Evolutionary conservation across 1,140 invertebrate species (phyloP).

Genomic region (Oedothorax gibbosus): DNA sequence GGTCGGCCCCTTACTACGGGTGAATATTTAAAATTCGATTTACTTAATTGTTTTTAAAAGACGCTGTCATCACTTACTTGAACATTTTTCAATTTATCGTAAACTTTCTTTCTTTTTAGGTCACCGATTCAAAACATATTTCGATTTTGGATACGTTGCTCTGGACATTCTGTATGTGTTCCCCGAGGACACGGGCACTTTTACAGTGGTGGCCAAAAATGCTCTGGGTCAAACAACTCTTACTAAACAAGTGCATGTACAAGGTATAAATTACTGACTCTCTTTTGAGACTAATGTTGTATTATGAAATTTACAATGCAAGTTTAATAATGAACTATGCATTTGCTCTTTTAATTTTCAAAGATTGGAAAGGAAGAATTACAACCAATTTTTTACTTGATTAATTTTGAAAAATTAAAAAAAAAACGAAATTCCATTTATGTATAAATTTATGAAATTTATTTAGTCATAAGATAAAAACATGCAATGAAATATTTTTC

Average conservation of each 20-base stretch:
- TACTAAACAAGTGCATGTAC: constrained; percentile 84
- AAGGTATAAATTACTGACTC: constrained; percentile 70
- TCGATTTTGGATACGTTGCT: constrained; percentile 95
- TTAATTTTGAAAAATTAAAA: too few relatives aligned
- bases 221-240: constrained; percentile 85
- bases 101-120: constrained; percentile 70
- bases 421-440: too few relatives aligned
- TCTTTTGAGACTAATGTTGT: background rate
- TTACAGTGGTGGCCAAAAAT: constrained; percentile 90
- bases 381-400: too few relatives aligned
- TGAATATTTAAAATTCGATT: background rate
- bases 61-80: background rate
- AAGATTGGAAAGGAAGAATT: too few relatives aligned
- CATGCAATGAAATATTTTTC: too few relatives aligned
- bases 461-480: too few relatives aligned
- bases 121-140: constrained; percentile 91
- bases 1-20: constrained; percentile 75
- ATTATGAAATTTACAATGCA: background rate
- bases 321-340: background rate
- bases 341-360: too few relatives aligned
- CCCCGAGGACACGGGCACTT: constrained; percentile 94
- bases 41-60: too few relatives aligned
- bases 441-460: too few relatives aligned
- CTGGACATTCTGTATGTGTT: constrained; percentile 91
- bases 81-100: background rate